Evolutionary conservation across 2,797 vertebrate species (phyloP).

Genomic region (Botia almorhae): DNA sequence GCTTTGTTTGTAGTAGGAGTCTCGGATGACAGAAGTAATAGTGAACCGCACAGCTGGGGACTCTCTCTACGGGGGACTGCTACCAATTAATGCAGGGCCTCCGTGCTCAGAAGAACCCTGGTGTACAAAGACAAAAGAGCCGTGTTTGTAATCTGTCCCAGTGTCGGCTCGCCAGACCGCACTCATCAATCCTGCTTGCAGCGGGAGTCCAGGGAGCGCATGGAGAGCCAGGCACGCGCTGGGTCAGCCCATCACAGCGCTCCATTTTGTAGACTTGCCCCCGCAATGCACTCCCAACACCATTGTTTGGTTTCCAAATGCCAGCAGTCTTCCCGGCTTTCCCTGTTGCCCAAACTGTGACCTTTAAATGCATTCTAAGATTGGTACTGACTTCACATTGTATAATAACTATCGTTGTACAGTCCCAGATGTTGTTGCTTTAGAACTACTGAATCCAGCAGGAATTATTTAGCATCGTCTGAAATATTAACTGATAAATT

Average conservation of each 20-base stretch:
- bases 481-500: conserved; percentile 3
- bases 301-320: conserved; percentile 52
- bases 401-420: neutral
- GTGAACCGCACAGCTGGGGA: conserved; percentile 45
- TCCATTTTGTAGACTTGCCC: conserved; percentile 39
- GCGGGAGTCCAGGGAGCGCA: conserved; percentile 63
- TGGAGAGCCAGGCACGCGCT: conserved; percentile 37
- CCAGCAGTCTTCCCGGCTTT: conserved; percentile 42
- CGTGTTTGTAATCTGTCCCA: conserved; percentile 77
- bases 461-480: neutral
- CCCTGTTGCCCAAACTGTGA: conserved; percentile 8
- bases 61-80: conserved; percentile 69
- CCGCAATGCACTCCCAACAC: conserved; percentile 38
- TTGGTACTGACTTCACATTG: conserved; percentile 18
- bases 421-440: neutral
- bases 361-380: conserved; percentile 16
- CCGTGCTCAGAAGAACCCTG: conserved; percentile 68
- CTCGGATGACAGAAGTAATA: conserved; percentile 2
- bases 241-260: conserved; percentile 46
- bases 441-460: conserved; percentile 2
- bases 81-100: conserved; percentile 74
- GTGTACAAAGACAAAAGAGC: conserved; percentile 71
- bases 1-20: conserved; percentile 18
- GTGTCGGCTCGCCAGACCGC: conserved; percentile 67
- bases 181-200: conserved; percentile 77